Evolutionary conservation across 2,113 vertebrate genomes (phyloP), one percentile per base, ranked within the genome.

Genomic region (Thalassoma bifasciatum): DNA sequence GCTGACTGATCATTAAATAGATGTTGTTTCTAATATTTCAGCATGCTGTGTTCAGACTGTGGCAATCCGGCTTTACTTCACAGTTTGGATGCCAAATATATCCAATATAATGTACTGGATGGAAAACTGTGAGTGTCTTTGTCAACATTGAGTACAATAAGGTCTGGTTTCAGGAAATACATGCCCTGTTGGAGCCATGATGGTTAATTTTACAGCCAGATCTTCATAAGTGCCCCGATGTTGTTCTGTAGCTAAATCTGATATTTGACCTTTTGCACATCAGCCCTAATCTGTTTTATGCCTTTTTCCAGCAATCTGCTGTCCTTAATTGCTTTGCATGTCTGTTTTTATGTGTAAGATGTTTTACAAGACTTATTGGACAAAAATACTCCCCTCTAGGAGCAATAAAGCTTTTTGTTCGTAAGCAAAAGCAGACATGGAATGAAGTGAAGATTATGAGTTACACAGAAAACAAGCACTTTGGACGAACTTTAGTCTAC

Each of bases 371-470:
- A 36, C 63, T 74, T 50, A 10, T 23, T 61, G 61, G 63, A 59
- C 0, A 66, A 73, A 70, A 60, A 14, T 13, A 13, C 8, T 47
- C 62, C 47, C 70, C 53, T 80, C n/a, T 24, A 73, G 72, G 70
- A 80, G 50, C n/a, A 24, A 26, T 75, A 57, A 81, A 85, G 53
- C 10, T 26, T n/a, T 72, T 69, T 47, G 19, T 59, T 61, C 21
- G 52, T 74, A 64, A 83, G 60, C 61, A 70, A 64, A 84, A 72
- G 11, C 71, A 75, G 71, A 78, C 30, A 42, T 51, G 54, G 72
- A 60, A 68, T 38, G 70, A 75, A 30, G 65, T 1, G 24, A 21
- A 73, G 46, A 44, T 40, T 22, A 56, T 19, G 7, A 66, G 57
- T 66, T 54, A 17, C 40, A 64, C 38, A 54, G 71, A 81, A 70